Evolutionary conservation across 2,113 vertebrate species (phyloP), one percentile per base, ranked within the genome.

Genomic region (Albula goreensis): DNA sequence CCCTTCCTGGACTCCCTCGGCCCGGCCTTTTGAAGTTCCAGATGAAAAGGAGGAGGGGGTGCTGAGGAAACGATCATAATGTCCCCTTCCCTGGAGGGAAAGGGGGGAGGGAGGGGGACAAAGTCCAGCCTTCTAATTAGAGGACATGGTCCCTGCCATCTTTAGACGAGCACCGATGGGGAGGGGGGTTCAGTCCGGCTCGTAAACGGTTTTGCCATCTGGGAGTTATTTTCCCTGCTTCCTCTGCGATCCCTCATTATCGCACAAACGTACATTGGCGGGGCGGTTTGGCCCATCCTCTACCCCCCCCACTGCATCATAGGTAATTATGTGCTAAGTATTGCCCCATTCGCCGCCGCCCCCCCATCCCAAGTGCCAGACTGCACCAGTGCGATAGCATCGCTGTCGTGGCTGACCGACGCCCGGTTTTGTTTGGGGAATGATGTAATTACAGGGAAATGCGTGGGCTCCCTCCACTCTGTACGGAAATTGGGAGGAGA

Each of bases 381-480:
- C 56, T 53, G 82, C 50, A 57, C 17, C 2, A 31, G 53, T n/a
- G 41, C 0, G 93, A 95, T 93, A 91, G 83, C 86, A 94, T 94
- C 93, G 91, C 87, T 83, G 86, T 78, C 86, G 83, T 83, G 50
- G 86, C 85, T 49, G 86, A 89, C 88, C 80, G 82, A 90, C 88
- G 77, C 90, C 91, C 88, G 52, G 31, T 41, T 41, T 92, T 94
- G 92, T 93, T 94, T 93, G 86, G 89, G 86, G 88, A 90, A 91
- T 94, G 93, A 94, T 92, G 91, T 94, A 93, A 94, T 89, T 81
- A 88, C 70, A 84, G 56, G 70, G 90, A 93, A 92, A 89, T 88
- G 86, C 87, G 86, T 85, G 63, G 10, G 12, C 82, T 57, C 50
- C 84, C 81, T 49, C 88, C 85, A 81, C 82, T 84, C 82, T 89